A percentile compares a stretch with the other conserved stretches of the same genome.
Evolutionary conservation across 2,888 invertebrate genomes (phyloP).

Genomic region (Metopia argyrocephala): DNA sequence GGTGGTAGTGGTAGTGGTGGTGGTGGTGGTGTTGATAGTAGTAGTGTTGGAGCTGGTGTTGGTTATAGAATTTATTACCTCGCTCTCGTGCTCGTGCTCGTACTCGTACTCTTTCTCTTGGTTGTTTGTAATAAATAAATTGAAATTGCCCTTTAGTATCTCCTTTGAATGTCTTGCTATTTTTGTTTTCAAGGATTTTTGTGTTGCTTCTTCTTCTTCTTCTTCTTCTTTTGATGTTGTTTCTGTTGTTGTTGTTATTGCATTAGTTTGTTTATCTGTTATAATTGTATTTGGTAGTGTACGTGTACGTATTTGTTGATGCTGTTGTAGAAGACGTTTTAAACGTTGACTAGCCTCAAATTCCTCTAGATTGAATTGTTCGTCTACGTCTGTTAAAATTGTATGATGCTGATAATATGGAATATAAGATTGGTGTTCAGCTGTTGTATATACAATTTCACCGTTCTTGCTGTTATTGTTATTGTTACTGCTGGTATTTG

Average conservation of each 20-base stretch:
- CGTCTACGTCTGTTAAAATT: background rate
- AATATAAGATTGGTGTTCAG: conserved; percentile 48
- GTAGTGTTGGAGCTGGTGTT: background rate
- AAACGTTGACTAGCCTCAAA: conserved; percentile 79
- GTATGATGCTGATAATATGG: background rate
- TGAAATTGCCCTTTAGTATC: conserved; percentile 36
- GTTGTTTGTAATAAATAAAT: conserved; percentile 18
- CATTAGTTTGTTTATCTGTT: conserved; percentile 50
- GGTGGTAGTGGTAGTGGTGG: conserved; percentile 13
- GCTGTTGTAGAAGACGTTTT: conserved; percentile 79
- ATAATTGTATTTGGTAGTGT: conserved; percentile 52
- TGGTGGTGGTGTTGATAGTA: background rate
- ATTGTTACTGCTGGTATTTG: background rate
- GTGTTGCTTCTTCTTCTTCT: conserved; percentile 6
- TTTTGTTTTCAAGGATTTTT: conserved; percentile 57
- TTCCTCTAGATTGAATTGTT: conserved; percentile 63
- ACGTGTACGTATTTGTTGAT: conserved; percentile 52
- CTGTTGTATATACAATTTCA: background rate
- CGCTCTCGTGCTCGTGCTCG: conserved; percentile 1
- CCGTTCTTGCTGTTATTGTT: background rate
- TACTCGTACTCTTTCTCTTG: background rate
- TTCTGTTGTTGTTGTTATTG: conserved; percentile 35
- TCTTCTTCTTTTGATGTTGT: conserved; percentile 29
- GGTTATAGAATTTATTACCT: conserved; percentile 2
- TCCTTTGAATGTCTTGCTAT: conserved; percentile 51